These are phyloP conservation scores for Eulemur coronatus DNA, from an alignment of 2,797 vertebrate genomes.

Conservation along the genomic window DNA sequence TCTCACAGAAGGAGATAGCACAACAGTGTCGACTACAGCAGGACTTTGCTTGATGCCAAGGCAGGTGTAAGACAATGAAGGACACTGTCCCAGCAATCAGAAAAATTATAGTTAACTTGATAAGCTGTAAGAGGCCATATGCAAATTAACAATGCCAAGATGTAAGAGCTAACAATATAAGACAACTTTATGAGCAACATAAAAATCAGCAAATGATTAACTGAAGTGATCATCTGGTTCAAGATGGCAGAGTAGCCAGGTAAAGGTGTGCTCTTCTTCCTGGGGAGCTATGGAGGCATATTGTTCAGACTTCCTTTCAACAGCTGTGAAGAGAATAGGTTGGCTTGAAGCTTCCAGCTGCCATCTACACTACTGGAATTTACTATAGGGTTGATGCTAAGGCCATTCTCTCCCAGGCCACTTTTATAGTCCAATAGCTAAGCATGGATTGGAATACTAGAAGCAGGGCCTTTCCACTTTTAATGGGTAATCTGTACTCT, in stretches of 20 bases:
- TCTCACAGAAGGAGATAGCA: neutral
- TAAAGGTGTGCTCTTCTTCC: neutral
- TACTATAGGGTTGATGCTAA: neutral
- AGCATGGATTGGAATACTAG: too few species aligned
- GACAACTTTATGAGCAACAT: neutral
- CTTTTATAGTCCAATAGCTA: neutral
- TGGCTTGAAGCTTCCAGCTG: neutral
- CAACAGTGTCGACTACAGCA: too few species aligned
- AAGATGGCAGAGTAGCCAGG: neutral
- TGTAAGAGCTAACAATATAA: neutral
- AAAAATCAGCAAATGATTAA: neutral
- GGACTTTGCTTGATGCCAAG: neutral
- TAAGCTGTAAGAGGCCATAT: neutral
- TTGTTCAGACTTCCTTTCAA: neutral
- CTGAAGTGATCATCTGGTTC: neutral
- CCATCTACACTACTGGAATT: neutral
- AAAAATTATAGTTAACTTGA: neutral
- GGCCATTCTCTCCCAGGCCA: neutral
- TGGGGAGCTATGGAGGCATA: fast-evolving
- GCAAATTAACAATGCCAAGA: neutral
- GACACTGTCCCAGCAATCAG: neutral
- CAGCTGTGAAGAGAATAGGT: neutral
- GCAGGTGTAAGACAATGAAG: neutral
- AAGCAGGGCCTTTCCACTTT: neutral
- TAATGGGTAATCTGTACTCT: neutral